These are phyloP conservation scores for Aelia acuminata DNA, from an alignment of 2,888 invertebrate genomes.

Conservation along the genomic window DNA sequence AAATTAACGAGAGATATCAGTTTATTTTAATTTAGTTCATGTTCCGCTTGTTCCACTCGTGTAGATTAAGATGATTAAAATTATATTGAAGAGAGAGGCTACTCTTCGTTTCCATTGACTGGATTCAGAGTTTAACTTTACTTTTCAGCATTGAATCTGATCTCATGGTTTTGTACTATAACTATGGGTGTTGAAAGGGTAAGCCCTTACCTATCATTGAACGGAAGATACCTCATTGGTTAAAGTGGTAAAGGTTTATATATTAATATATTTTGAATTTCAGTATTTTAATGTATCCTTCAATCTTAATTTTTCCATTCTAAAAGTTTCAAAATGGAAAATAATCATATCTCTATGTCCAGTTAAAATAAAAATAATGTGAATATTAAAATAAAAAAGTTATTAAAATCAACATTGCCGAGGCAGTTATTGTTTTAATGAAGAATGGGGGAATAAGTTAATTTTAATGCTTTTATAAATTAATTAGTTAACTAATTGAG, in stretches of 20 bases:
- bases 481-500: conserved; percentile 54
- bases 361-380: background rate
- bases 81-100: too few relatives aligned
- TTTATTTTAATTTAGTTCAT: too few relatives aligned
- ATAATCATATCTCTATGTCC: background rate
- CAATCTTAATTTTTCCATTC: background rate
- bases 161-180: background rate
- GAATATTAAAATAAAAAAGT: background rate
- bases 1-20: too few relatives aligned
- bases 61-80: too few relatives aligned
- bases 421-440: background rate
- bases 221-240: background rate
- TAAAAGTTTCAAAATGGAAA: background rate
- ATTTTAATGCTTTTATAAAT: conserved; percentile 12
- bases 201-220: background rate
- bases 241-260: background rate
- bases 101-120: too few relatives aligned
- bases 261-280: background rate
- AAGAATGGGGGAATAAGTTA: conserved; percentile 39
- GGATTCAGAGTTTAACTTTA: too few relatives aligned
- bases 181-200: background rate
- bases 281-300: background rate
- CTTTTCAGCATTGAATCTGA: background rate
- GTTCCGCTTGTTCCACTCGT: too few relatives aligned
- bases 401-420: background rate